Evolutionary conservation across 2,888 invertebrate species (phyloP), one percentile per base, ranked within the genome.

Genomic region (Volucella inanis): DNA sequence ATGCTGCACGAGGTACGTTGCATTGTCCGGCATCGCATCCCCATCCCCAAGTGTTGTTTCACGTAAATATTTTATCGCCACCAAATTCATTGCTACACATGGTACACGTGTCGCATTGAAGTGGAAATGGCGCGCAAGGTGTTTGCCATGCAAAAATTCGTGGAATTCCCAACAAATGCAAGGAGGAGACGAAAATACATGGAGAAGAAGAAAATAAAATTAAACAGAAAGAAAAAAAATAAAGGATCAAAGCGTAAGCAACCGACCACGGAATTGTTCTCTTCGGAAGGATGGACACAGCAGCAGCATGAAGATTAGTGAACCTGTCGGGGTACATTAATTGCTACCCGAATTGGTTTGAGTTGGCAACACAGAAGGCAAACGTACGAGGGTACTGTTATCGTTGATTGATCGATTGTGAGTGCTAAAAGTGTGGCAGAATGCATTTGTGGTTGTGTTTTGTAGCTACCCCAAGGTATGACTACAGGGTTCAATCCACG

Each of bases 261-360:
- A 31, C 50, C 43, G 61, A 57, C 8, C 49, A 61, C 38, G 38
- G 12, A 39, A 68, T 49, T 52, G 67, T 50, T 43, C 54, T 68
- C 41, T 49, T 54, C 31, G 31, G 31, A 31, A 31, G 31, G 31
- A 6, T 31, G 31, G 31, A 31, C 31, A 31, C 31, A 31, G 31
- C 31, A 31, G 65, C 65, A 47, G 43, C 6, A 65, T 43, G 59
- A 75, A 80, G 79, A 80, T 78, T 80, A 76, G 80, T 84, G 75
- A 80, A 84, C 80, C 75, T 84, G 84, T 75, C 84, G 68, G 52
- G 39, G 70, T 59, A 75, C 84, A 84, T 79, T 84, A 75, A 80
- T 84, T 80, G 84, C 70, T 65, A 49, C 49, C 70, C 65, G 70
- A 71, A 41, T 50, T 74, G 55, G 14, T 38, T 68, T 54, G 39